phyloP scores from a whole-genome alignment of 2,888 invertebrate genomes.

The Ectemnius lituratus region DNA sequence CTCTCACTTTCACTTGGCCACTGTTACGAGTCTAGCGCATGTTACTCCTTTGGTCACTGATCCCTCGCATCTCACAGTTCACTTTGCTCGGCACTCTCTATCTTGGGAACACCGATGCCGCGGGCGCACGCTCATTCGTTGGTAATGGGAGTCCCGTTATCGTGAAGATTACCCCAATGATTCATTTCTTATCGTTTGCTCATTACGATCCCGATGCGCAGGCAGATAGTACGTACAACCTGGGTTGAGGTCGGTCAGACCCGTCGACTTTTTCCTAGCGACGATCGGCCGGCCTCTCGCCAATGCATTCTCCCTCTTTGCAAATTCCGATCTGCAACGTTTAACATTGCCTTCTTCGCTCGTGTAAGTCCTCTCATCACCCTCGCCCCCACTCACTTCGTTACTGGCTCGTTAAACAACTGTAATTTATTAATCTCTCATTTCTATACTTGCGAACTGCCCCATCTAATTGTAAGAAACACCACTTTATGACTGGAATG shows the following conservation, averaged over 20 bases:
- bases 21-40: constrained; percentile 15
- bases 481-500: neutral
- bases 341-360: constrained; percentile 44
- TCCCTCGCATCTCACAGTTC: constrained; percentile 30
- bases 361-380: constrained; percentile 7
- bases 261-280: constrained; percentile 29
- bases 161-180: constrained; percentile 29
- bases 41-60: constrained; percentile 36
- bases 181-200: constrained; percentile 40
- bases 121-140: constrained; percentile 16
- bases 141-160: constrained; percentile 31
- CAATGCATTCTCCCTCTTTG: constrained; percentile 47
- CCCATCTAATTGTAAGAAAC: neutral
- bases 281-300: constrained; percentile 29
- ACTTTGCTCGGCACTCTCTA: constrained; percentile 20
- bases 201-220: constrained; percentile 28
- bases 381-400: constrained; percentile 11
- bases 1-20: constrained; percentile 47
- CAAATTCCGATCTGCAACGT: constrained; percentile 53
- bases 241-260: constrained; percentile 50
- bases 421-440: neutral
- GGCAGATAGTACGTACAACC: constrained; percentile 29
- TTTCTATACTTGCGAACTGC: neutral
- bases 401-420: neutral
- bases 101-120: constrained; percentile 14